These are phyloP conservation scores for Troides aeacus DNA, from an alignment of 2,888 invertebrate genomes.

Conservation along the genomic window DNA sequence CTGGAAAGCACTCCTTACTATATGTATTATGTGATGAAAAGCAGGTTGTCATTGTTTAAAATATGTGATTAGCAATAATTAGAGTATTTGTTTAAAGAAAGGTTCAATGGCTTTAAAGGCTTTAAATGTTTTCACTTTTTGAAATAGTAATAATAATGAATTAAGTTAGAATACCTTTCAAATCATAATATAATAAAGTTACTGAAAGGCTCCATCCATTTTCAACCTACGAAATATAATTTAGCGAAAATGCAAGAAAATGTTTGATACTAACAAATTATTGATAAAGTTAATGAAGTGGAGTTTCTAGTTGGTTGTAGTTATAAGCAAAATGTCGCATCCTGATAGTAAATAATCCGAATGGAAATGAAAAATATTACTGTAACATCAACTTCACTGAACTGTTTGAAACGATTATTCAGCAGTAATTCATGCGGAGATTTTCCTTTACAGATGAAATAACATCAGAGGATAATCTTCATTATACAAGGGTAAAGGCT, in stretches of 20 bases:
- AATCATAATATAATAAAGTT: neutral
- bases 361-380: neutral
- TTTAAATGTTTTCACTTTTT: too few relatives aligned
- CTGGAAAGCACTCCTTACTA: too few relatives aligned
- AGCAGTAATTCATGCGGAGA: constrained; percentile 11
- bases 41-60: too few relatives aligned
- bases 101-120: too few relatives aligned
- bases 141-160: too few relatives aligned
- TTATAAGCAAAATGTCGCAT: neutral
- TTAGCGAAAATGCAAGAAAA: neutral
- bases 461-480: neutral
- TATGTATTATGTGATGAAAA: too few relatives aligned
- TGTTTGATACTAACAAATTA: neutral
- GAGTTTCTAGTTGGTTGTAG: neutral
- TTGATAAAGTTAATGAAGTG: neutral
- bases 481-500: neutral
- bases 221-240: neutral
- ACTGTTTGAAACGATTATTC: constrained; percentile 17
- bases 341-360: neutral
- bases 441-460: constrained; percentile 5
- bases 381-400: neutral
- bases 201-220: neutral
- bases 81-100: too few relatives aligned
- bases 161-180: too few relatives aligned
- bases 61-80: too few relatives aligned